These are phyloP conservation scores for Fabriciana adippe DNA, from an alignment of 2,888 invertebrate genomes.

Conservation along the genomic window DNA sequence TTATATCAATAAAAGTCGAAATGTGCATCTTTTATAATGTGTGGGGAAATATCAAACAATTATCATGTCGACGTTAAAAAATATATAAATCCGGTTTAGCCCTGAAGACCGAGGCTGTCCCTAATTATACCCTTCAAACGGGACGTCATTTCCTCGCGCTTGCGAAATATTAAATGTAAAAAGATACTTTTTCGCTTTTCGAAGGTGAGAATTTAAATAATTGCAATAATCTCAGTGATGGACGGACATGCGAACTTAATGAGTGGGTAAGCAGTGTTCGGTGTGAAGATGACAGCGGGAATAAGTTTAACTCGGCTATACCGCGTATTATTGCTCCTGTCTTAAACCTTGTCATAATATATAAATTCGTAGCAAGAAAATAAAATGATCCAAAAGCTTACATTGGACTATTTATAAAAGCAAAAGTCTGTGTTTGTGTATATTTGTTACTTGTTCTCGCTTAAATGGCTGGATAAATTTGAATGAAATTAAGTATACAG, in stretches of 20 bases:
- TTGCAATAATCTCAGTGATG: slow-evolving; percentile 76
- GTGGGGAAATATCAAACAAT: slow-evolving; percentile 71
- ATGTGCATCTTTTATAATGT: slow-evolving; percentile 41
- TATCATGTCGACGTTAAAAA: slow-evolving; percentile 64
- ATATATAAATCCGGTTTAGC: slow-evolving; percentile 64
- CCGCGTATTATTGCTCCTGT: slow-evolving; percentile 23
- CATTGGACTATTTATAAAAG: no score
- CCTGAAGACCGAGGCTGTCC: slow-evolving; percentile 72
- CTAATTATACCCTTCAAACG: slow-evolving; percentile 81
- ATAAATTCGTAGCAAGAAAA: slow-evolving; percentile 20
- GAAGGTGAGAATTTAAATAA: slow-evolving; percentile 83
- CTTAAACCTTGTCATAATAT: slow-evolving; percentile 28
- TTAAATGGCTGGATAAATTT: no score
- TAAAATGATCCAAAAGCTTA: slow-evolving; percentile 7
- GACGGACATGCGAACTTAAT: slow-evolving; percentile 78
- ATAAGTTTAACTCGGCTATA: slow-evolving; percentile 26
- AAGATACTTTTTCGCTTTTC: slow-evolving; percentile 72
- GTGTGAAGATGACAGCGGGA: slow-evolving; percentile 63
- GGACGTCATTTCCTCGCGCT: slow-evolving; percentile 80
- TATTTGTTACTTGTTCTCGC: no score
- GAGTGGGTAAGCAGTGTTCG: slow-evolving; percentile 57
- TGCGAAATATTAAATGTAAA: slow-evolving; percentile 79
- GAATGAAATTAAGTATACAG: no score
- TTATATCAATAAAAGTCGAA: slow-evolving; percentile 41
- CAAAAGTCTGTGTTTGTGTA: no score